Percentiles rank a stretch among this genome's conserved stretches.
Conservation (phyloP, 1,140 invertebrate species). For the Dendrolimus punctatus region DNA sequence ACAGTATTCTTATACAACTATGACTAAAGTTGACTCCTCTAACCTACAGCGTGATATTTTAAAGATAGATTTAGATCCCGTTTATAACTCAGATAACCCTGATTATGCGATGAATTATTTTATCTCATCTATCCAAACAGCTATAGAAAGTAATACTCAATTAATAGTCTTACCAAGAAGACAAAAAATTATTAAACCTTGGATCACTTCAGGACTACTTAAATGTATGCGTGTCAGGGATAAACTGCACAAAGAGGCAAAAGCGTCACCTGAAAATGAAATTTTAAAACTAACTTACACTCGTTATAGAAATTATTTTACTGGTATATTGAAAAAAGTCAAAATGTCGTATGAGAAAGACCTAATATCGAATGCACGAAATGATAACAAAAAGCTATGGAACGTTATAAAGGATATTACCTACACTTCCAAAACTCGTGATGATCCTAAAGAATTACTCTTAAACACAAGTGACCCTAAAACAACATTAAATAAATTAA, state of each 20-base stretch:
- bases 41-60: neutral
- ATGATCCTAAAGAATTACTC: conserved; percentile 1
- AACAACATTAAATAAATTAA: neutral
- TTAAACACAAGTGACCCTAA: neutral
- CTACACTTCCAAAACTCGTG: neutral
- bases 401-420: conserved; percentile 3
- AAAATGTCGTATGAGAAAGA: conserved; percentile 3
- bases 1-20: neutral
- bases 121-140: neutral
- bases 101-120: neutral
- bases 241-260: neutral
- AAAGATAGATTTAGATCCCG: neutral
- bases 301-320: conserved; percentile 3
- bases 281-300: conserved; percentile 1
- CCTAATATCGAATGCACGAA: neutral
- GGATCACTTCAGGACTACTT: neutral
- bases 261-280: neutral
- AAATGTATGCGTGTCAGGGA: neutral
- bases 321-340: conserved; percentile 1
- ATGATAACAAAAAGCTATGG: conserved; percentile 6
- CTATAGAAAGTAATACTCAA: conserved; percentile 1
- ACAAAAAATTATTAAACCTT: conserved; percentile 3
- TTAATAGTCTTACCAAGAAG: neutral
- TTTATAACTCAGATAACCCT: neutral
- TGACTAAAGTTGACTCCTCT: neutral